Percentiles rank a stretch among this genome's conserved stretches.
Conservation (phyloP, 1,140 invertebrate species). For the Akabosia matsudoensis region DNA sequence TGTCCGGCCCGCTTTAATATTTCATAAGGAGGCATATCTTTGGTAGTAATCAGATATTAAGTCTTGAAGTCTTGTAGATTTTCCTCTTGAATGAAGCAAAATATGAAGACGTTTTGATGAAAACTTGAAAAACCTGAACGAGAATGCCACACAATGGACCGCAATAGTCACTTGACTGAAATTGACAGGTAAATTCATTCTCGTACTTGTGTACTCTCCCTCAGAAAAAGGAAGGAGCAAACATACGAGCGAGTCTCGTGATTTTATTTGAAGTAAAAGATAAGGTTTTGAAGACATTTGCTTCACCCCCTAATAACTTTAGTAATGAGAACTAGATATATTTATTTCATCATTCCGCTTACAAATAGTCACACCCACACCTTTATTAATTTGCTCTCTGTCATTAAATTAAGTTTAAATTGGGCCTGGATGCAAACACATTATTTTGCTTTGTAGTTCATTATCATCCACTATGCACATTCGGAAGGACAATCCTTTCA, state of each 20-base stretch:
- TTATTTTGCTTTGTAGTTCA: neutral
- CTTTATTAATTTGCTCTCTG: conserved; percentile 9
- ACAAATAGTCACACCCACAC: neutral
- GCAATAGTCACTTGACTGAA: neutral
- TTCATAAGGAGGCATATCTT: neutral
- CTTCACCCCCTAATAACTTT: neutral
- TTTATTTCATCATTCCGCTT: no score
- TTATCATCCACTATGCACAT: neutral
- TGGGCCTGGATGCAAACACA: neutral
- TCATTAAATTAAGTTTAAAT: neutral
- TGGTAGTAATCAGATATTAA: neutral
- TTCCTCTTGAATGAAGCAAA: no score
- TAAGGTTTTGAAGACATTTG: no score
- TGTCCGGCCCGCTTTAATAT: neutral
- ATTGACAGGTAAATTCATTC: neutral
- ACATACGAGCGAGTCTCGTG: neutral
- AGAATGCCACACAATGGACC: neutral
- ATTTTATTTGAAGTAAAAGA: neutral
- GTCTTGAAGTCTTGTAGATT: neutral
- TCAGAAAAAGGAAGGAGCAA: neutral
- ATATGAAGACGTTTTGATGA: neutral
- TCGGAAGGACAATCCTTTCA: no score
- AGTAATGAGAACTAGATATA: no score
- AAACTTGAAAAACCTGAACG: conserved; percentile 20
- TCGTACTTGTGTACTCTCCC: neutral